Conservation (phyloP, 2,888 invertebrate genomes). For the Lithophane ornitopus region DNA sequence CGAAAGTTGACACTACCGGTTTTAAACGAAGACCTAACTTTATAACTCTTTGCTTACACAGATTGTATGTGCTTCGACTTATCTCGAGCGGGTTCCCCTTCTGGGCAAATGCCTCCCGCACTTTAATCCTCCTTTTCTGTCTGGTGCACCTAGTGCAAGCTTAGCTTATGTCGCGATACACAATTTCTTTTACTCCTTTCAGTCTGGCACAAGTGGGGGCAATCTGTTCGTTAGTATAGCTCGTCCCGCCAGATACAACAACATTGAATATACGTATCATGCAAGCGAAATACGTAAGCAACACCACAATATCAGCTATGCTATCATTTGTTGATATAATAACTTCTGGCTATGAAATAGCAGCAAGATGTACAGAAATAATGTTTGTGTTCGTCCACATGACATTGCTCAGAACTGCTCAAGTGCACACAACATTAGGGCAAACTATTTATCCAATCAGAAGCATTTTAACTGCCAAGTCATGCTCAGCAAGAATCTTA, state of each 20-base stretch:
- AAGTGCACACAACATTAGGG: neutral
- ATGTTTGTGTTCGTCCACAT: constrained; percentile 11
- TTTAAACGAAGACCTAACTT: constrained; percentile 10
- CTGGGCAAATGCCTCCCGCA: neutral
- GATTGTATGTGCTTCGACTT: constrained; percentile 13
- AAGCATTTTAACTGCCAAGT: neutral
- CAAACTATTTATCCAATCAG: neutral
- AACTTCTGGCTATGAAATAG: constrained; percentile 14
- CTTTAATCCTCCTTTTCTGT: constrained; percentile 39
- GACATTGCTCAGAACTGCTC: constrained; percentile 10
- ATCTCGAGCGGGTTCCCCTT: constrained; percentile 7
- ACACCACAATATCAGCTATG: constrained; percentile 26
- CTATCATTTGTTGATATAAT: constrained; percentile 45
- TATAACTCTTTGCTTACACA: constrained; percentile 9
- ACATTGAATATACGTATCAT: constrained; percentile 13
- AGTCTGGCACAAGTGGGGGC: constrained; percentile 16
- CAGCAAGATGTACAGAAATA: constrained; percentile 22
- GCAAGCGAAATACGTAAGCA: constrained; percentile 18
- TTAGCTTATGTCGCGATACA: neutral
- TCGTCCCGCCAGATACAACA: constrained; percentile 8
- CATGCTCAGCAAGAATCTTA: constrained; percentile 8
- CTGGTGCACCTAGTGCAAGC: constrained; percentile 2
- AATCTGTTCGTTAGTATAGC: constrained; percentile 16
- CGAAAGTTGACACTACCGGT: neutral
- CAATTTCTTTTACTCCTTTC: constrained; percentile 31